Base-by-base conservation (phyloP, 2,113 vertebrate species). In the Pseudorasbora parva region DNA sequence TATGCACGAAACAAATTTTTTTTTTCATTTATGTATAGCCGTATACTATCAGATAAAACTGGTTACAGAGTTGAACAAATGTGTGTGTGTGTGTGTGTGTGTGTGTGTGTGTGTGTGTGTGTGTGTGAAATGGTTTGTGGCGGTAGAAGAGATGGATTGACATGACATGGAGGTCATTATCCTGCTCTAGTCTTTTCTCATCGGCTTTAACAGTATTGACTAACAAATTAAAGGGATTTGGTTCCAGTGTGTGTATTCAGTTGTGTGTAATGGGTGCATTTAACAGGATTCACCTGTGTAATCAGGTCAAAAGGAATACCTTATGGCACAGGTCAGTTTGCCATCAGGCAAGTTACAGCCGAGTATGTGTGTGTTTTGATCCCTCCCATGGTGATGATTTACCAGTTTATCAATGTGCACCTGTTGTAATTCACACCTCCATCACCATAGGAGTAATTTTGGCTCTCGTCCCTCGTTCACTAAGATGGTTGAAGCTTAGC, bases 151-250 rank as follows among this genome's bases (percentile, higher is more conserved):
- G 80, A 85, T 69, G 64, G 66, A 83, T 82, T 82, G 83, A 80
- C 57, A 21, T 47, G 75, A 82, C 83, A 82, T 7, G 33, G 49
- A 85, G 84, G 81, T 83, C 75, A 85, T 83, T 83, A 85, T 80
- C 75, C 80, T 78, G 66, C 78, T 79, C 80, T 82, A 80, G 68
- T 72, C 83, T 87, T 57, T 56, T 76, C 43, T 62, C 84, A 71
- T 62, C 49, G 17, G 78, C 81, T 71, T 80, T 78, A 79, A 82
- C 80, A 54, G 49, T 73, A 85, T 83, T 83, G 86, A 83, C 81
- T 78, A 83, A 81, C 68, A 78, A 83, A 80, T 87, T 76, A 85
- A 66, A 43, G n/a, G 51, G 41, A 83, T 85, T 83, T 83, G 76
- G 59, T 85, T 78, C 62, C 43, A 57, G 43, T 25, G 30, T 72